These are phyloP conservation scores for Heliconius sara DNA, from an alignment of 2,888 invertebrate genomes.

Conservation along the genomic window DNA sequence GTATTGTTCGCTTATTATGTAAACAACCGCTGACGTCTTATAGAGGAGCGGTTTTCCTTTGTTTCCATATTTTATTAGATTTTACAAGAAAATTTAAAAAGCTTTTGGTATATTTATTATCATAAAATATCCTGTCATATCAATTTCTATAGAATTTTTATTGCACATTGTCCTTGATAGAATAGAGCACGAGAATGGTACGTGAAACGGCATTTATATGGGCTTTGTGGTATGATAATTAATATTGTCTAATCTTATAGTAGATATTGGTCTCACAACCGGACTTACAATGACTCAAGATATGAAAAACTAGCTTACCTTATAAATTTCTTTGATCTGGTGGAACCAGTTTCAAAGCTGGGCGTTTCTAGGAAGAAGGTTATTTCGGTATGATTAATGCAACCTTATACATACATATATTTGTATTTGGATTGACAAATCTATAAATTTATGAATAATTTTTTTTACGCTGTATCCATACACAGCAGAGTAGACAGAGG, in stretches of 20 bases:
- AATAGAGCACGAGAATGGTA: neutral
- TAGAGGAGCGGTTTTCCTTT: constrained; percentile 13
- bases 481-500: too few relatives aligned
- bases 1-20: constrained; percentile 40
- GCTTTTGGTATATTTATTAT: constrained; percentile 3
- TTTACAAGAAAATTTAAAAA: constrained; percentile 9
- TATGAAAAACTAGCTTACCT: constrained; percentile 48
- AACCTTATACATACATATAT: constrained; percentile 8
- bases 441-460: too few relatives aligned
- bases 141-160: constrained; percentile 14
- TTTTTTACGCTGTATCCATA: too few relatives aligned
- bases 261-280: constrained; percentile 35
- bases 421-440: neutral
- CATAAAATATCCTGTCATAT: constrained; percentile 9
- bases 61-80: constrained; percentile 2
- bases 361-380: constrained; percentile 45
- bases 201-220: neutral
- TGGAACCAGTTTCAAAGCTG: constrained; percentile 43
- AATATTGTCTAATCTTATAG: constrained; percentile 23
- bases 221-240: neutral
- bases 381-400: constrained; percentile 9
- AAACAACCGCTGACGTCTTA: constrained; percentile 34
- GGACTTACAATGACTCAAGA: constrained; percentile 46
- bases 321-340: constrained; percentile 40
- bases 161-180: neutral